Evolutionary conservation across 2,888 invertebrate species (phyloP).

Genomic region (Candidula unifasciata): DNA sequence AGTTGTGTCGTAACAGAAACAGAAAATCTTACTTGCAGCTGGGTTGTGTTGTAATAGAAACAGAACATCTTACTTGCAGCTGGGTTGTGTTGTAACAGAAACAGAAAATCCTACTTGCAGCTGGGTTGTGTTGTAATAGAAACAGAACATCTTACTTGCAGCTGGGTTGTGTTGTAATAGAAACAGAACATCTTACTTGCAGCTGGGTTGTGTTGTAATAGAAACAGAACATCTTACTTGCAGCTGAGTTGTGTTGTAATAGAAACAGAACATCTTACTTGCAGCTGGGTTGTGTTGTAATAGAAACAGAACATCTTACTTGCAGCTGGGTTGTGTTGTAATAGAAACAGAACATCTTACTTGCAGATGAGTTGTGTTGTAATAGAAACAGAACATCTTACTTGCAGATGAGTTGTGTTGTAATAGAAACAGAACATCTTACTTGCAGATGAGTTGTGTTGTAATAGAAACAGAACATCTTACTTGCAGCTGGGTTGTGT

Average conservation of each 20-base stretch:
- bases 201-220: conserved; percentile 81
- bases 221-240: conserved; percentile 5
- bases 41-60: conserved; percentile 81
- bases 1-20: conserved; percentile 81
- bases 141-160: conserved; percentile 1
- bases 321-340: conserved; percentile 77
- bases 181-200: conserved; percentile 2
- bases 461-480: conserved; percentile 81
- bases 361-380: conserved; percentile 62
- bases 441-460: conserved; percentile 60
- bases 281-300: conserved; percentile 77
- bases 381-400: conserved; percentile 80
- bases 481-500: conserved; percentile 58
- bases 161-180: conserved; percentile 81
- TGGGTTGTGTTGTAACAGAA: conserved; percentile 81
- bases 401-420: conserved; percentile 62
- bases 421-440: conserved; percentile 80
- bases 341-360: conserved; percentile 79
- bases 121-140: conserved; percentile 81
- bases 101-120: conserved; percentile 7
- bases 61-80: conserved; percentile 11
- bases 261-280: conserved; percentile 74
- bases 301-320: conserved; percentile 78
- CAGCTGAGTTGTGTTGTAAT: conserved; percentile 79
- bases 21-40: conserved; percentile 9